A percentile compares a stretch with the other conserved stretches of the same genome.
phyloP scores from a whole-genome alignment of 1,140 invertebrate species.

The Diorhabda sublineata region DNA sequence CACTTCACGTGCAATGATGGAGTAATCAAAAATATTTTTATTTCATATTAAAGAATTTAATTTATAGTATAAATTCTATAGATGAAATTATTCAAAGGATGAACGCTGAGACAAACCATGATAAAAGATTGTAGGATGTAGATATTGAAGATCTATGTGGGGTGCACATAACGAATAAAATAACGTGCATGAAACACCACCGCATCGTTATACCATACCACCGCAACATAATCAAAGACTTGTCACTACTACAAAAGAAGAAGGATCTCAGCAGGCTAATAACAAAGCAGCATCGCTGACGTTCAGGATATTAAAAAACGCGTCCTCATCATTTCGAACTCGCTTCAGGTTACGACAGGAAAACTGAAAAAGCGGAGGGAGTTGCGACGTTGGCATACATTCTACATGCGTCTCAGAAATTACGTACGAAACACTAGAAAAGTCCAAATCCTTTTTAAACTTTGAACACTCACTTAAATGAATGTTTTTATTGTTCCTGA shows the following conservation, averaged over 20 bases:
- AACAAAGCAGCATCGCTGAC: slow-evolving; percentile 18
- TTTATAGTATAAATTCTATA: no score
- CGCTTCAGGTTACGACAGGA: background rate
- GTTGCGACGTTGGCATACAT: slow-evolving; percentile 12
- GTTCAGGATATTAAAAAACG: slow-evolving; percentile 24
- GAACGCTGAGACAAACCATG: no score
- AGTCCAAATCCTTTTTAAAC: background rate
- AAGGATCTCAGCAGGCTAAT: slow-evolving; percentile 9
- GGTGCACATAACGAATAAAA: background rate
- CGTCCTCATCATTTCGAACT: slow-evolving; percentile 14
- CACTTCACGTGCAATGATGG: no score
- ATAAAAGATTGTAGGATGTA: background rate
- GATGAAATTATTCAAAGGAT: no score
- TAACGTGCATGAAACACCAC: background rate
- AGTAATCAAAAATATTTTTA: no score
- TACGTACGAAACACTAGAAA: background rate
- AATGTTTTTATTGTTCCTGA: no score
- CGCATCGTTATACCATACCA: background rate
- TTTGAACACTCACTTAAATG: no score
- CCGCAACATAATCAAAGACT: slow-evolving; percentile 12
- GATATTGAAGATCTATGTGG: background rate
- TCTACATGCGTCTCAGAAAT: slow-evolving; percentile 1
- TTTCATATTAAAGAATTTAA: no score
- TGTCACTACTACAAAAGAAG: slow-evolving; percentile 18
- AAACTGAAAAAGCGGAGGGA: background rate